A percentile compares a stretch with the other conserved stretches of the same genome.
These are phyloP conservation scores for Melanerpes formicivorus DNA, from an alignment of 2,113 vertebrate species.

Conservation along the genomic window DNA sequence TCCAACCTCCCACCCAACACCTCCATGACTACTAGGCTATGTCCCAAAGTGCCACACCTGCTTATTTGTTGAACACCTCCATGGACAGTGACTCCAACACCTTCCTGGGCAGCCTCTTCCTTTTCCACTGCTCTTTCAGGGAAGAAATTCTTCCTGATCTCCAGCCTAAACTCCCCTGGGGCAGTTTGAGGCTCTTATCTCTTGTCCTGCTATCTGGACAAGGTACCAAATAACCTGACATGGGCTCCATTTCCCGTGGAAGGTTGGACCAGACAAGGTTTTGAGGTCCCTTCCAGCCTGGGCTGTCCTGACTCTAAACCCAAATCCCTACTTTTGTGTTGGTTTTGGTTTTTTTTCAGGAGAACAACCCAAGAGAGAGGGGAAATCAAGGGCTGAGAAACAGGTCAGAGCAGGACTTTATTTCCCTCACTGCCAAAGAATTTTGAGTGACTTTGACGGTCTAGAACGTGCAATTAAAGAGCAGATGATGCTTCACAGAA, in stretches of 20 bases:
- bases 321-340: background rate
- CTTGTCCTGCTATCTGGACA: background rate
- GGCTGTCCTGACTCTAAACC: background rate
- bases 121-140: too few relatives aligned
- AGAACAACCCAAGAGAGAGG: background rate
- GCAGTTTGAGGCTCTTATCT: too few relatives aligned
- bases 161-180: too few relatives aligned
- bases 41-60: too few relatives aligned
- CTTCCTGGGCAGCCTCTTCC: too few relatives aligned
- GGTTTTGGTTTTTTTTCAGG: background rate
- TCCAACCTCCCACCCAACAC: too few relatives aligned
- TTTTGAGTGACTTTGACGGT: background rate
- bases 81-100: too few relatives aligned
- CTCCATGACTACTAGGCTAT: too few relatives aligned
- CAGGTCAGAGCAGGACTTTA: slow-evolving; percentile 7
- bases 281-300: background rate
- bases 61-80: too few relatives aligned
- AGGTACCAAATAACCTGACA: background rate
- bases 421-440: slow-evolving; percentile 11
- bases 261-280: rapidly evolving
- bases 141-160: too few relatives aligned
- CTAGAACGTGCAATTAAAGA: slow-evolving; percentile 33
- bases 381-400: slow-evolving; percentile 5
- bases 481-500: slow-evolving; percentile 28
- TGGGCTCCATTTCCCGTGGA: background rate